Base-by-base conservation (phyloP, 1,140 invertebrate species). In the Leptinotarsa defecta region DNA sequence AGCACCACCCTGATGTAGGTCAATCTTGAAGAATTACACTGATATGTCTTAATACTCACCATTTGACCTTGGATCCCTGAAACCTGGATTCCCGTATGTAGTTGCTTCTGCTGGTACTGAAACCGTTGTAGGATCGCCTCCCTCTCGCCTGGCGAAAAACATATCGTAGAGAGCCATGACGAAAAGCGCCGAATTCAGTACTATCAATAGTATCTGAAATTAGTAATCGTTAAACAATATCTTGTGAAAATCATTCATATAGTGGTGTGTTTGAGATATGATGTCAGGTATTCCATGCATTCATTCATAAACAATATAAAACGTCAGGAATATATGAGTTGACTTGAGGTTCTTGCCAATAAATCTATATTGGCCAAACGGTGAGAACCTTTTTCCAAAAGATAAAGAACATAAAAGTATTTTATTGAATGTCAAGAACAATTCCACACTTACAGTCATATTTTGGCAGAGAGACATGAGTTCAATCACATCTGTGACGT, bases 51-150 rank as follows among this genome's bases (percentile, higher is more conserved):
- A 43, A 48, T 27, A 75, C 72, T 78, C 74, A 91, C 91, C 92
- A 80, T 89, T 88, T 73, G 85, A 87, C 78, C 90, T 88, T 72
- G 90, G 90, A 78, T 95, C 94, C 83, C 93, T 90, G 84, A 94
- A 95, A 19, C 93, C 93, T 8, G 93, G 94, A 87, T 95, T 95
- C 80, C 93, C 93, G 81, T 92, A 94, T 2, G 94, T 94, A 17
- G 91, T 91, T 15, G 90, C 90, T 73, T 90, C 87, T 82, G 90
- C 90, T 34, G 86, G 86, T 19, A 84, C 83, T 13, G 78, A 72
- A n/a, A 78, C 71, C 48, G 80, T 83, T 13, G 93, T 94, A 0
- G 94, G 94, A 86, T 95, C 94, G 49, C 94, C 94, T 1, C 93
- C 92, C 19, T 87, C 88, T 80, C 89, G 88, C 77, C 88, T 88